Conservation (phyloP, 2,797 vertebrate genomes). For the Micromesistius poutassou region DNA sequence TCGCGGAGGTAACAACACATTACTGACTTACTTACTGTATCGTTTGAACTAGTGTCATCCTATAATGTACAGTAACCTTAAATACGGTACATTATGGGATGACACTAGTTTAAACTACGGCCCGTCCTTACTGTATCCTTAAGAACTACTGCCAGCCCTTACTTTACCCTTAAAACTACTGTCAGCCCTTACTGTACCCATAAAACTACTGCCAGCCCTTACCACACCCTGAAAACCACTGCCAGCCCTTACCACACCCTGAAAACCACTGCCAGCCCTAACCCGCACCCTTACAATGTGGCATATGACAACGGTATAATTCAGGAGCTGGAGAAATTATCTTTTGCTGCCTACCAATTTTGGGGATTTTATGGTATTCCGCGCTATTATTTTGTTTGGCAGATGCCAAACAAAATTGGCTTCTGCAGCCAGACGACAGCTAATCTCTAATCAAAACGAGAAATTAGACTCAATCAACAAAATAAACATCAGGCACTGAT, state of each 20-base stretch:
- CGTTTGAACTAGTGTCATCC: neutral
- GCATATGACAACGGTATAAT: neutral
- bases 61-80: too few species aligned
- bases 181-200: neutral
- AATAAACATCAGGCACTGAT: neutral
- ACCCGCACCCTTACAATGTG: neutral
- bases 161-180: neutral
- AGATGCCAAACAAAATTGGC: neutral
- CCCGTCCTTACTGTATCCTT: neutral
- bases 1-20: slow-evolving; percentile 83
- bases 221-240: neutral
- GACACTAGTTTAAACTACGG: too few species aligned
- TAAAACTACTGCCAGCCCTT: neutral
- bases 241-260: neutral
- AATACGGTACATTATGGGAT: too few species aligned
- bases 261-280: neutral
- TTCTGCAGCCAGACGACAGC: neutral
- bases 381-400: neutral
- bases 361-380: neutral
- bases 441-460: neutral
- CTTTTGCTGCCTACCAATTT: neutral
- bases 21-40: neutral
- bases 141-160: neutral
- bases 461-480: slow-evolving; percentile 1
- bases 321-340: neutral